These are phyloP conservation scores for Drosophila koepferae DNA, from an alignment of 2,888 invertebrate genomes.

Conservation along the genomic window DNA sequence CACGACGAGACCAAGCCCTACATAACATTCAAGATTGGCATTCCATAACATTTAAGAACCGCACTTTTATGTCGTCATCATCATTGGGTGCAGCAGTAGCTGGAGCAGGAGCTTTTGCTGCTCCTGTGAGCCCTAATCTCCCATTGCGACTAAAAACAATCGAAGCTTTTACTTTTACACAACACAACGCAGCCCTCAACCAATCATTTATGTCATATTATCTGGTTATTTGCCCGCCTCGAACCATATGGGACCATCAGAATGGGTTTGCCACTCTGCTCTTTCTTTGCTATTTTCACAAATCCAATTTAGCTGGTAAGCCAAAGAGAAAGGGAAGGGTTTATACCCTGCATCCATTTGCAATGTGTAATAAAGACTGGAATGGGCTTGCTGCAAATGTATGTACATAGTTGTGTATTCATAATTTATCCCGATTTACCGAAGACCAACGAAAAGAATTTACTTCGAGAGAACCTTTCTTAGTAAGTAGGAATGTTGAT, in stretches of 20 bases:
- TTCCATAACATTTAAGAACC: constrained; percentile 55
- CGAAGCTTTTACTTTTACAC: constrained; percentile 50
- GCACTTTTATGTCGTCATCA: constrained; percentile 53
- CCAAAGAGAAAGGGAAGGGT: constrained; percentile 55
- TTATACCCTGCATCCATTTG: constrained; percentile 42
- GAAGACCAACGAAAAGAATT: background rate
- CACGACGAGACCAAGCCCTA: constrained; percentile 1
- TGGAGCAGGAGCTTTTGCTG: background rate
- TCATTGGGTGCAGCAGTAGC: constrained; percentile 22
- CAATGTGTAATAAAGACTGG: background rate
- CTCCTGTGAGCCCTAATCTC: constrained; percentile 54
- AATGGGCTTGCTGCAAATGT: background rate
- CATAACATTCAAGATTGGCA: constrained; percentile 54
- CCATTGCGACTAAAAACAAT: constrained; percentile 49
- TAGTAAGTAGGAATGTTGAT: background rate
- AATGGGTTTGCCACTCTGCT: constrained; percentile 1
- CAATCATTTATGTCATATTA: constrained; percentile 65
- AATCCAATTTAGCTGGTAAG: constrained; percentile 81
- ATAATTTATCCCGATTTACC: background rate
- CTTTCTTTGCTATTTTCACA: constrained; percentile 19
- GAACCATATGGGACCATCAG: constrained; percentile 18
- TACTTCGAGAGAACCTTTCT: background rate
- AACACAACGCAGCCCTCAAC: constrained; percentile 17
- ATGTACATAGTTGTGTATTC: background rate
- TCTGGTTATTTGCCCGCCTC: constrained; percentile 53